phyloP scores from a whole-genome alignment of 2,797 vertebrate genomes.

The Psittacula derbiana region DNA sequence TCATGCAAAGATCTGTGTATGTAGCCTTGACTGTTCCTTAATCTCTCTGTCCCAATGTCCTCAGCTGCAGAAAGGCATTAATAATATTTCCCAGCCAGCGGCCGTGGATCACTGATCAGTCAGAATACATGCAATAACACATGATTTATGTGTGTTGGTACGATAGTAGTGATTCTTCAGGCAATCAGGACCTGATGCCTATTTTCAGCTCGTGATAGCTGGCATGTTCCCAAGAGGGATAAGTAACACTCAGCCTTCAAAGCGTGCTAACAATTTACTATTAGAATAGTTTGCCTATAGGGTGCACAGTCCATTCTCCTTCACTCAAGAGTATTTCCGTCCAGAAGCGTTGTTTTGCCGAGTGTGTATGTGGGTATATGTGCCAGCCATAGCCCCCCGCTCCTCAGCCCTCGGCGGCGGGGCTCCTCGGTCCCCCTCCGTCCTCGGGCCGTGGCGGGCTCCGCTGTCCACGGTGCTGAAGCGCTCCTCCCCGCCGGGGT shows the following conservation, averaged over 20 bases:
- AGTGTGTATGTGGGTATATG: rapidly evolving
- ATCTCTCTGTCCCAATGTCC: neutral
- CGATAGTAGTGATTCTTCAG: neutral
- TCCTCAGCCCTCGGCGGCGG: neutral
- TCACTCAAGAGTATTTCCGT: rapidly evolving
- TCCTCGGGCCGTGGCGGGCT: too few species aligned
- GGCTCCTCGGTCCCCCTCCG: too few species aligned
- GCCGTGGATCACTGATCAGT: neutral
- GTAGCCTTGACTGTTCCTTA: neutral
- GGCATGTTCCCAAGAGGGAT: neutral
- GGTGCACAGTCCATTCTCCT: neutral
- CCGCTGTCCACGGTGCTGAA: slow-evolving; percentile 26
- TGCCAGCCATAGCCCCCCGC: neutral
- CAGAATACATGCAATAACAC: neutral
- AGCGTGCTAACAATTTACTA: neutral
- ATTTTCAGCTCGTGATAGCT: neutral
- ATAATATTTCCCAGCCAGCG: neutral
- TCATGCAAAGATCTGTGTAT: rapidly evolving
- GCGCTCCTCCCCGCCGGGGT: neutral
- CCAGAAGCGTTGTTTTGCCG: neutral
- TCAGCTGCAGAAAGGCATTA: neutral
- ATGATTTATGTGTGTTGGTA: neutral
- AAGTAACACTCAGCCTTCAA: neutral
- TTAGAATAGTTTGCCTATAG: neutral
- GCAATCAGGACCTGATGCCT: neutral